Percentiles rank a stretch among this genome's conserved stretches.
Conservation (phyloP, 1,140 invertebrate genomes). For the Macrobrachium nipponense region DNA sequence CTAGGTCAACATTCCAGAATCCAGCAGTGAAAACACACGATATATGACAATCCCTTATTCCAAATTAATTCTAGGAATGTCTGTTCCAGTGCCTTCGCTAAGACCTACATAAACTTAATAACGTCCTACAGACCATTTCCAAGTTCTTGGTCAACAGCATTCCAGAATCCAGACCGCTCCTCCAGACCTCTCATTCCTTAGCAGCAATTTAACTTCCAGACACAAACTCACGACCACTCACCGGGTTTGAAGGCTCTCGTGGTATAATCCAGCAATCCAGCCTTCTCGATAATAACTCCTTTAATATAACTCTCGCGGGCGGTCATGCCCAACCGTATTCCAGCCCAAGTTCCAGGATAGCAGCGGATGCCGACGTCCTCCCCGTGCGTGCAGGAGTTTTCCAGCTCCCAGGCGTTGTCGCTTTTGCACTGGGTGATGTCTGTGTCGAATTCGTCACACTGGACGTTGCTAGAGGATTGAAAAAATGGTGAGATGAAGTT, state of each 20-base stretch:
- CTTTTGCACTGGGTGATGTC: constrained; percentile 86
- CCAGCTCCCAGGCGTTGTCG: constrained; percentile 76
- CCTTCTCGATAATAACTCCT: constrained; percentile 88
- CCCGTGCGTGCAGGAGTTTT: constrained; percentile 89
- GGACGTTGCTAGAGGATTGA: constrained; percentile 79
- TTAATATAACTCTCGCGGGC: constrained; percentile 89
- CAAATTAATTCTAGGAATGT: no score
- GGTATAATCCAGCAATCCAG: constrained; percentile 93
- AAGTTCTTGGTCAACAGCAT: no score
- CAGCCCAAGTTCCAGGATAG: constrained; percentile 92
- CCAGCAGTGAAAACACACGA: no score
- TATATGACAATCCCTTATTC: no score
- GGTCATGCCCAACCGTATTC: constrained; percentile 87
- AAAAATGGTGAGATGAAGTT: constrained; percentile 65
- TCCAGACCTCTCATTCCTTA: no score
- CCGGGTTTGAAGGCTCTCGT: constrained; percentile 88
- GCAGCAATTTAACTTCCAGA: no score
- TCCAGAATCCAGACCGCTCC: no score
- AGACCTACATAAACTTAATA: no score
- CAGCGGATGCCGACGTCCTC: constrained; percentile 90
- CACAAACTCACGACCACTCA: constrained; percentile 60
- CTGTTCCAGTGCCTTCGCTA: no score
- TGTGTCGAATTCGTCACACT: constrained; percentile 91
- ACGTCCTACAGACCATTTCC: no score
- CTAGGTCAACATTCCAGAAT: no score